These are phyloP conservation scores for Rousettus leschenaultii DNA, from an alignment of 2,113 vertebrate genomes.

Conservation along the genomic window DNA sequence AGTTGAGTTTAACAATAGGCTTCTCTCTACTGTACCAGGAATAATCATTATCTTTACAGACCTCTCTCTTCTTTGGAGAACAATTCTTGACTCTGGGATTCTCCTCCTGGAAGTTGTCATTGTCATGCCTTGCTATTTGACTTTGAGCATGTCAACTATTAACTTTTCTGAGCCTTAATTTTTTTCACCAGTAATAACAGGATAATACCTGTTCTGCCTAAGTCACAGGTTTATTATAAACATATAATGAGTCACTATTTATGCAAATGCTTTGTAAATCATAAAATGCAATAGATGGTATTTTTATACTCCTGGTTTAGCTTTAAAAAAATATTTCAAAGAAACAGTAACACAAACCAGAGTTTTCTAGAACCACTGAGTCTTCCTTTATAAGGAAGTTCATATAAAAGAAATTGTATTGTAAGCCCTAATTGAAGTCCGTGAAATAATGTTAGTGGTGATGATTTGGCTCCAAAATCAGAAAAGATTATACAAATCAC, in stretches of 20 bases:
- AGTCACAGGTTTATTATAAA: neutral
- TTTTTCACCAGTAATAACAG: neutral
- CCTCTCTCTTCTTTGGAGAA: neutral
- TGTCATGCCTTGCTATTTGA: neutral
- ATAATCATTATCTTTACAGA: neutral
- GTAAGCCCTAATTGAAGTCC: neutral
- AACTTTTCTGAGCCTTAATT: neutral
- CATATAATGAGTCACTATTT: neutral
- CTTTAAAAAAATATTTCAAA: neutral
- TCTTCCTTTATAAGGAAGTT: neutral
- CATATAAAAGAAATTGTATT: neutral
- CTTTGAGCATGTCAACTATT: neutral
- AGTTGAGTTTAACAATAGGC: slow-evolving; percentile 30
- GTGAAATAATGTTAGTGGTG: neutral
- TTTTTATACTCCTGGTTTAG: neutral
- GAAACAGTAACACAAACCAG: neutral
- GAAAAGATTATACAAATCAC: neutral
- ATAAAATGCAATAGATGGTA: neutral
- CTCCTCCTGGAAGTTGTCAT: neutral
- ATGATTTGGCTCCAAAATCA: neutral
- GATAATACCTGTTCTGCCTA: neutral
- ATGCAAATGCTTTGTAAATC: slow-evolving; percentile 9
- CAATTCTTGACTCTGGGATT: neutral
- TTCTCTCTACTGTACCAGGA: neutral
- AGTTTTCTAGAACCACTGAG: neutral